Evolutionary conservation across 2,888 invertebrate genomes (phyloP), one percentile per base, ranked within the genome.

Genomic region (Diaphora mendica): DNA sequence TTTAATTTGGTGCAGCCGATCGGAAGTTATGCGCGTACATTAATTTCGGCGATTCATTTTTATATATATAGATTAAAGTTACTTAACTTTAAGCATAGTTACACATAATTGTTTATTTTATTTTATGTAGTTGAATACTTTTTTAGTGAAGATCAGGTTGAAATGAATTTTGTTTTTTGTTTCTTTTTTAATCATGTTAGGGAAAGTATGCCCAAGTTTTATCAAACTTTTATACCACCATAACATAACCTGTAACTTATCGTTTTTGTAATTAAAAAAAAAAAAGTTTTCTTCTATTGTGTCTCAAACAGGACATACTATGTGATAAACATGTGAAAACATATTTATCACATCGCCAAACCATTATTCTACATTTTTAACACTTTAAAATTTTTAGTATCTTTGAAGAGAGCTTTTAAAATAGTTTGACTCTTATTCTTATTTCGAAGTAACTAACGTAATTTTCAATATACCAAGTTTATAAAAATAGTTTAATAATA

Each of bases 401-500:
- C 7, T 51, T 51, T 23, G 23, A 51, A 20, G 17, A 2, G 23
- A 23, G n/a, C 9, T 51, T 51, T 17, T 51, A 23, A 9, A 23
- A 23, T 2, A n/a, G 1, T 23, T 51, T n/a, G n/a, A 55, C 23
- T 55, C n/a, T 11, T n/a, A 55, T n/a, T n/a, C 11, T n/a, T 55
- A n/a, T 26, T 55, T 55, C 13, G n/a, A n/a, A 55, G 55, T 26
- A n/a, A 55, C n/a, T 55, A 55, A n/a, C 3, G n/a, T 55, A 55
- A 20, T 55, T n/a, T 55, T 69, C 15, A 0, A 44, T 62, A 64
- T 64, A 44, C 11, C 30, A 62, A 59, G 44, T 67, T 44, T 30
- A 20, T 17, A 23, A 62, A 72, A 72, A 62, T 74, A 51, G 20
- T 77, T 39, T 64, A 67, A 69, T 75, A 76, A 77, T 76, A 39